Base-by-base conservation (phyloP, 2,888 invertebrate species). In the Chrysomela aeneicollis region DNA sequence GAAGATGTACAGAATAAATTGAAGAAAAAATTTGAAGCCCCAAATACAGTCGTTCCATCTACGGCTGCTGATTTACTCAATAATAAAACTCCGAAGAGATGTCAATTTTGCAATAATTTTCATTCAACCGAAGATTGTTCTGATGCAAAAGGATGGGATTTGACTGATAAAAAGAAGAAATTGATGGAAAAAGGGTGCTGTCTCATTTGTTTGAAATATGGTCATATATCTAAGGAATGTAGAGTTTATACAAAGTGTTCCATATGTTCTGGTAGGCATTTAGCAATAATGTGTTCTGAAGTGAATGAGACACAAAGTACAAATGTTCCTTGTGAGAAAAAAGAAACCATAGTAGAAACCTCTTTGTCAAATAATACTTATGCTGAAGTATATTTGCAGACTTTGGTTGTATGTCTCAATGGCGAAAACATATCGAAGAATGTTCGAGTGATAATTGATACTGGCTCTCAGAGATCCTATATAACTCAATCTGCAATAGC, bases 221-320 rank as follows among this genome's bases (percentile, higher is more conserved):
- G 32, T 9, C 52, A 52, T 52, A 52, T 52, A 30, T 8, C 52
- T 9, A 52, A 5, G 9, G 26, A n/a, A 30, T 52, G 52, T 18
- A 8, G 17, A 6, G 6, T 12, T 17, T 2, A 26, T 0, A 6
- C 9, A 17, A 26, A 32, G n/a, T 12, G 32, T 30, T 9, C 2
- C n/a, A n/a, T 2, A 17, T 26, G 17, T 30, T 0, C 1, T n/a
- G 22, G 30, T 15, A 51, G 30, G 21, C 22, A 22, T 15, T 1
- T 8, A 15, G 10, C 26, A 4, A n/a, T 51, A 5, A 22, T 26
- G 30, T 51, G 51, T 22, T 4, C 26, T 1, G 12, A 51, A n/a
- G n/a, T n/a, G n/a, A n/a, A n/a, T n/a, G n/a, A n/a, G n/a, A n/a
- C n/a, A n/a, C n/a, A n/a, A n/a, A n/a, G n/a, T n/a, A n/a, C n/a